phyloP scores from a whole-genome alignment of 2,888 invertebrate species.

The Cataglyphis albicans region DNA sequence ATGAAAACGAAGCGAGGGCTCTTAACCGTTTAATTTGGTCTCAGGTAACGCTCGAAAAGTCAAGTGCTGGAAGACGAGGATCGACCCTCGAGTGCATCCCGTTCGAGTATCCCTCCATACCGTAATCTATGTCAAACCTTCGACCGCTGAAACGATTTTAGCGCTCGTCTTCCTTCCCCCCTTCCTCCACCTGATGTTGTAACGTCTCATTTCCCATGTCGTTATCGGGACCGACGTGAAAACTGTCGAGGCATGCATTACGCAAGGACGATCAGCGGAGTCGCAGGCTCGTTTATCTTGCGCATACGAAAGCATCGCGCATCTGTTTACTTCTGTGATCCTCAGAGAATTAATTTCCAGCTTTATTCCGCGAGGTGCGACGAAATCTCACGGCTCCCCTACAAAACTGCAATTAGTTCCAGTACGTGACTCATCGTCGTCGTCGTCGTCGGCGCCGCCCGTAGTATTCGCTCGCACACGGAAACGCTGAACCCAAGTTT shows the following conservation, averaged over 20 bases:
- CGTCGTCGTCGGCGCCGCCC: constrained; percentile 53
- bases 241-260: constrained; percentile 15
- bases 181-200: neutral
- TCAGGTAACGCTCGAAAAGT: constrained; percentile 38
- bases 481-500: constrained; percentile 64
- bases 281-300: constrained; percentile 32
- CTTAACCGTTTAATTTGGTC: constrained; percentile 66
- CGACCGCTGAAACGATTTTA: constrained; percentile 18
- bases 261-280: constrained; percentile 35
- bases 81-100: constrained; percentile 20
- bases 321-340: constrained; percentile 32
- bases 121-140: constrained; percentile 41
- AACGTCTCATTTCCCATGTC: constrained; percentile 17
- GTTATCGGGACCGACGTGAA: constrained; percentile 20
- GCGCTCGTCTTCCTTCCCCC: too few relatives aligned
- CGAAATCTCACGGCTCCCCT: constrained; percentile 61
- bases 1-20: constrained; percentile 54
- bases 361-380: constrained; percentile 49
- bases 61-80: constrained; percentile 34
- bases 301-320: neutral
- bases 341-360: constrained; percentile 56
- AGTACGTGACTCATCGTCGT: constrained; percentile 72
- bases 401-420: constrained; percentile 74
- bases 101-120: neutral
- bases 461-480: constrained; percentile 55